Base-by-base conservation (phyloP, 1,140 invertebrate species). In the Drosophila busckii region DNA sequence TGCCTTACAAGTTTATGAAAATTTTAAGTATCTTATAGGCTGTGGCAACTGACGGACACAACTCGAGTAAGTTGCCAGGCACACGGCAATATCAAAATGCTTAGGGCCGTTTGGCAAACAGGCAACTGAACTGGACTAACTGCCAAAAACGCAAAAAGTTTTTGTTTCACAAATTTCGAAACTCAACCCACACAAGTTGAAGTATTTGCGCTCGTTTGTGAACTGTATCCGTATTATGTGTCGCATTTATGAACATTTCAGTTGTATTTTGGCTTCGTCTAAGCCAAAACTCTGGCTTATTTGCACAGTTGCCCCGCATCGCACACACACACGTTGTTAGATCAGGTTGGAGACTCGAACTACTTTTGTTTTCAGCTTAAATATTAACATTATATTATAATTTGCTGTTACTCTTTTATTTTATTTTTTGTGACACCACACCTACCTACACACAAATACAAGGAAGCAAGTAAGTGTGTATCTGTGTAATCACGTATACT, bases 271-370 rank as follows among this genome's bases (percentile, higher is more conserved):
- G 37, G 59, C 54, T 70, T 70, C 66, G 63, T 78, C 73, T 80
- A 44, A 59, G 68, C 42, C 41, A 37, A 55, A 46, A 49, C 38
- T 48, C 41, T 29, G 52, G 40, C 16, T 37, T 82, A 23, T 82
- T 83, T 75, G 44, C 60, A 75, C 75, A 80, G 75, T 75, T 80
- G 75, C 63, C 19, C 37, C 31, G 64, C 53, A 28, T 59, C 40
- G 49, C 20, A 29, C 15, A 41, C 56, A 53, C 20, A 44, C 38
- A 8, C 29, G 9, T 22, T 23, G 20, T 35, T 54, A 52, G 48
- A 59, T 42, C 50, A 38, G 40, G 6, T 37, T 32, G 23, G 42
- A 45, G 37, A 40, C 70, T 44, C 28, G 46, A 70, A 38, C 54
- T 53, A 48, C 70, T 65, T 54, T 60, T 80, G 40, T 82, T 59